Evolutionary conservation across 2,888 invertebrate species (phyloP), one percentile per base, ranked within the genome.

Genomic region (Halictus quadricinctus): DNA sequence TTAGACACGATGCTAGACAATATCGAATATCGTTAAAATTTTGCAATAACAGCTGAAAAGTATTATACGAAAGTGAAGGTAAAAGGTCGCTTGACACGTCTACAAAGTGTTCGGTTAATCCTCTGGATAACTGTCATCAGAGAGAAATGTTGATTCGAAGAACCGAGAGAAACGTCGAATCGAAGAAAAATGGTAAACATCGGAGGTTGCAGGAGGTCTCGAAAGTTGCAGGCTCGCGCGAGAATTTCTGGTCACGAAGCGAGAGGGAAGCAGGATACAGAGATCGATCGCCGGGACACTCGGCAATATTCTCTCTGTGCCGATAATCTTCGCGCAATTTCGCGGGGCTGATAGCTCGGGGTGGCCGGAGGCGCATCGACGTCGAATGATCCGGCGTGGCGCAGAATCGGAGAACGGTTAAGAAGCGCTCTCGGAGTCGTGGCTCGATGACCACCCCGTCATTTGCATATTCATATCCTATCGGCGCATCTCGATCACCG

Each of bases 381-480:
- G 48, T 73, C 64, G 43, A 81, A 72, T 54, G 84, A 79, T 81
- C 77, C 83, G 72, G 66, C 73, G 75, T 81, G 69, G 70, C 72
- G 75, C 69, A 72, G 64, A 70, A 83, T 86, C 89, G 79, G 80
- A 13, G 70, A 87, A 81, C 87, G 80, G 72, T 76, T 81, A 80
- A 87, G 87, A 83, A 80, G 74, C 78, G 75, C 73, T 88, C 74
- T 83, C 82, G 74, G 70, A 79, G 75, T 81, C 81, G 83, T 81
- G 84, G 86, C 75, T 29, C 66, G 80, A 83, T 85, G 78, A 80
- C 86, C 84, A 87, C 86, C 83, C 84, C 83, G 83, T 86, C 87
- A 86, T 86, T 89, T 89, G 88, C 88, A 89, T 88, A 89, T 89
- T 89, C 88, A 89, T 84, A 85, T 83, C 80, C 84, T 86, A 89